These are phyloP conservation scores for Chydorus sphaericus DNA, from an alignment of 2,888 invertebrate genomes.

Conservation along the genomic window DNA sequence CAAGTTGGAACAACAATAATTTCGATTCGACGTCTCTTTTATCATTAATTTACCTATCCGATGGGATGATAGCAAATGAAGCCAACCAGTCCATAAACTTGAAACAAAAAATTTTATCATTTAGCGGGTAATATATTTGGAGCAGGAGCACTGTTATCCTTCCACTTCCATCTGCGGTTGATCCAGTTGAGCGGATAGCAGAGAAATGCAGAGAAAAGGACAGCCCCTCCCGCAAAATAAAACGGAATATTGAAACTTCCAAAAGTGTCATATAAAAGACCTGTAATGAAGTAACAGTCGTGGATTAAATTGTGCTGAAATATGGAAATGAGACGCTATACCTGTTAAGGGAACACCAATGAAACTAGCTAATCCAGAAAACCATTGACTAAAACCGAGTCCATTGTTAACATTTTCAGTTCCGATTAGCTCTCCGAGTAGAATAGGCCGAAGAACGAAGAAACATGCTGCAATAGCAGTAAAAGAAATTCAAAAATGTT, in stretches of 20 bases:
- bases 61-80: no score
- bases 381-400: constrained; percentile 38
- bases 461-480: constrained; percentile 62
- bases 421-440: constrained; percentile 43
- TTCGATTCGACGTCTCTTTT: no score
- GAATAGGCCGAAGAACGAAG: constrained; percentile 80
- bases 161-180: constrained; percentile 58
- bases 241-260: constrained; percentile 62
- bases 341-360: constrained; percentile 66
- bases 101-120: no score
- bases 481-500: constrained; percentile 6
- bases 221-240: constrained; percentile 65
- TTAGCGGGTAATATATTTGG: no score
- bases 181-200: constrained; percentile 70
- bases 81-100: no score
- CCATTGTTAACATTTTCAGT: constrained; percentile 40
- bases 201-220: constrained; percentile 68
- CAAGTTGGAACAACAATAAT: no score
- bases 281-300: no score
- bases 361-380: constrained; percentile 36
- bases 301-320: no score
- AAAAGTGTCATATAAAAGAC: constrained; percentile 55
- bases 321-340: no score
- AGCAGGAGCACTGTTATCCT: no score
- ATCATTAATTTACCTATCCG: no score